A percentile compares a stretch with the other conserved stretches of the same genome.
Conservation (phyloP, 2,113 vertebrate genomes). For the Protobothrops mucrosquamatus region DNA sequence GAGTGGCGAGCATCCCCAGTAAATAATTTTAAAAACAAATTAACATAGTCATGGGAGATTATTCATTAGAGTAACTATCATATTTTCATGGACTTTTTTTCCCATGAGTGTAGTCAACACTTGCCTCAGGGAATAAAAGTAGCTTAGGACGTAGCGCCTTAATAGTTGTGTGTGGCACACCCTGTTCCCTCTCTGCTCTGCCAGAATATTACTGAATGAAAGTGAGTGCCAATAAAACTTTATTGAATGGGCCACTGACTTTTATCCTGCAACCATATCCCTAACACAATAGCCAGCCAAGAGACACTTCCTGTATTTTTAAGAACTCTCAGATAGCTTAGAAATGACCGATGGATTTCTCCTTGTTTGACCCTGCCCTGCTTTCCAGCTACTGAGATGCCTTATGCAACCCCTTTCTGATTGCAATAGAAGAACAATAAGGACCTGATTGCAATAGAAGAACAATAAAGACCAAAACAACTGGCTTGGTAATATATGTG, state of each 20-base stretch:
- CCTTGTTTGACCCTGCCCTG: background rate
- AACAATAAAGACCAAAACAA: background rate
- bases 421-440: background rate
- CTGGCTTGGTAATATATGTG: background rate
- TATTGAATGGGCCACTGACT: background rate
- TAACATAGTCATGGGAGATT: background rate
- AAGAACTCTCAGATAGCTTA: background rate
- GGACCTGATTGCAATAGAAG: background rate
- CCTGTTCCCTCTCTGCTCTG: too few relatives aligned
- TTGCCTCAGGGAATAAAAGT: background rate
- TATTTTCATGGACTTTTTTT: background rate
- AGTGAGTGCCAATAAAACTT: background rate
- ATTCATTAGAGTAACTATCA: background rate
- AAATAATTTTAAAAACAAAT: background rate
- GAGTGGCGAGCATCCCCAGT: background rate
- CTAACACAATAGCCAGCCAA: background rate
- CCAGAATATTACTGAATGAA: background rate
- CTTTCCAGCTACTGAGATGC: background rate
- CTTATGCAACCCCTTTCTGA: background rate
- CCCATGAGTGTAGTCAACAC: background rate
- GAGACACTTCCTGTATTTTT: background rate
- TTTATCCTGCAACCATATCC: background rate
- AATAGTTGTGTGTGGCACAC: background rate
- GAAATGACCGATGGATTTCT: too few relatives aligned
- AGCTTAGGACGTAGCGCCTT: background rate